A percentile compares a stretch with the other conserved stretches of the same genome.
Evolutionary conservation across 2,113 vertebrate genomes (phyloP).

Genomic region (Brienomyrus brachyistius): DNA sequence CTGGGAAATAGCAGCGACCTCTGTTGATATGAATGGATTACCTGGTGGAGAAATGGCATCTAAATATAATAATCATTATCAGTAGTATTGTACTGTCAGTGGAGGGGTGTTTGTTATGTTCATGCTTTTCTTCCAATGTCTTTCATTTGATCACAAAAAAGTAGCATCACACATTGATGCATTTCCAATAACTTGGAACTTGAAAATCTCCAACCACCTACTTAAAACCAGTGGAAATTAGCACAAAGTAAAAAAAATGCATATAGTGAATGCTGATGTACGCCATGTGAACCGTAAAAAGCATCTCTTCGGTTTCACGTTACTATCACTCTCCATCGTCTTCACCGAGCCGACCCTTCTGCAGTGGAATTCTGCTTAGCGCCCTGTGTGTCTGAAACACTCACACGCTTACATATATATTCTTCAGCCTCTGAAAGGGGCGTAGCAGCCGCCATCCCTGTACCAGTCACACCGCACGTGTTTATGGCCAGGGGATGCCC

Average conservation of each 20-base stretch:
- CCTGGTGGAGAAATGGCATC: no score
- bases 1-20: no score
- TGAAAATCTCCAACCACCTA: no score
- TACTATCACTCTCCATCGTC: neutral
- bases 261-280: no score
- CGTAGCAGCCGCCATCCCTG: neutral
- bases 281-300: neutral
- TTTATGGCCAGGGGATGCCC: neutral
- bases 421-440: neutral
- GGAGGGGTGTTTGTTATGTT: no score
- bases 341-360: neutral
- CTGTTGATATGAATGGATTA: no score
- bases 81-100: neutral
- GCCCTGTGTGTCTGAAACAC: neutral
- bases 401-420: neutral
- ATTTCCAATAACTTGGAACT: neutral
- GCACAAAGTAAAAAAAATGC: no score
- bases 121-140: neutral
- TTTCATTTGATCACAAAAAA: neutral
- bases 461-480: neutral
- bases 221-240: neutral
- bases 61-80: neutral
- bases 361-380: neutral
- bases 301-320: neutral
- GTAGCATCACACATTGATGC: neutral